phyloP scores from a whole-genome alignment of 1,140 invertebrate species.

The Megalopta genalis region DNA sequence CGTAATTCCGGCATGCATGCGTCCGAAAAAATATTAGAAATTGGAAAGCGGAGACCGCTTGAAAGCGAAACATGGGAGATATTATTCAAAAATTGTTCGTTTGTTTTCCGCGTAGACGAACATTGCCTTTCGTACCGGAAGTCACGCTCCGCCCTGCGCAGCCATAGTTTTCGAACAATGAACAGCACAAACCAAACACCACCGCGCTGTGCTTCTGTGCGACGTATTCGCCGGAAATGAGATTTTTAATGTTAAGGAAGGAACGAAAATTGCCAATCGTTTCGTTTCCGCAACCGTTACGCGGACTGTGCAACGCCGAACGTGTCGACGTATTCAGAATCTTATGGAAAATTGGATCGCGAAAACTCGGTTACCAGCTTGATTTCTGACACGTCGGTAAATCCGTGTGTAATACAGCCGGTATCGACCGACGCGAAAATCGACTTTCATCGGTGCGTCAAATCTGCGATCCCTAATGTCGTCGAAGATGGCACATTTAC shows the following conservation, averaged over 20 bases:
- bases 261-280: background rate
- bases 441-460: background rate
- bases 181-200: background rate
- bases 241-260: slow-evolving; percentile 15
- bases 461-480: background rate
- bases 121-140: too few species aligned
- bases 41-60: too few species aligned
- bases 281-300: background rate
- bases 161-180: background rate
- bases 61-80: too few species aligned
- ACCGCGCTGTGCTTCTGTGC: too few species aligned
- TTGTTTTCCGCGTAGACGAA: too few species aligned
- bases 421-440: background rate
- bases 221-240: background rate
- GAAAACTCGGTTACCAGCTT: slow-evolving; percentile 1
- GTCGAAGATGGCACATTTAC: background rate
- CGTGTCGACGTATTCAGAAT: background rate
- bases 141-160: too few species aligned
- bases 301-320: background rate
- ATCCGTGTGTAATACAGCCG: background rate
- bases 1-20: too few species aligned
- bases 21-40: too few species aligned
- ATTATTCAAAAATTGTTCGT: too few species aligned
- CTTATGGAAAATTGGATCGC: slow-evolving; percentile 5
- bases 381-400: background rate